Conservation (phyloP, 2,113 vertebrate genomes). For the Vulpes ferrilata region DNA sequence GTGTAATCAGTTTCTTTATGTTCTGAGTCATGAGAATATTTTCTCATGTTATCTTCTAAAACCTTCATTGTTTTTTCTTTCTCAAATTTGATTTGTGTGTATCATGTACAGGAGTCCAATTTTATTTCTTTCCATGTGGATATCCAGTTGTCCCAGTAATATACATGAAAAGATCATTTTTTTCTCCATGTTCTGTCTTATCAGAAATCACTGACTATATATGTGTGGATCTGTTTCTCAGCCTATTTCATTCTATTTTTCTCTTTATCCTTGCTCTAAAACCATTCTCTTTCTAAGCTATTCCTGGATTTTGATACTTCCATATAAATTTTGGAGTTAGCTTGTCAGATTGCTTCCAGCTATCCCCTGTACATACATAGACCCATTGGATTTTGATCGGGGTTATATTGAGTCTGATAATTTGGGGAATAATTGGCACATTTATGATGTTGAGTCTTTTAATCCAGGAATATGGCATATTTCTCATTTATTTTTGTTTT, state of each 20-base stretch:
- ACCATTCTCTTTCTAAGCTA: neutral
- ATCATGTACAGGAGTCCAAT: neutral
- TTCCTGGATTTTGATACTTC: conserved; percentile 1
- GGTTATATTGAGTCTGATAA: neutral
- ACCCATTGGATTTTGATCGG: neutral
- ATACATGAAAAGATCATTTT: neutral
- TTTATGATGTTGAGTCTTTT: conserved; percentile 1
- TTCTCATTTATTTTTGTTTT: neutral
- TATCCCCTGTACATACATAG: neutral
- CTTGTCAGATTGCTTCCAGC: neutral
- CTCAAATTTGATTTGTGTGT: neutral
- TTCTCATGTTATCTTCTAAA: conserved; percentile 9
- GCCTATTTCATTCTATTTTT: neutral
- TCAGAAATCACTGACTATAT: neutral
- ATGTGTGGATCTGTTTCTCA: neutral
- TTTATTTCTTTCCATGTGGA: neutral
- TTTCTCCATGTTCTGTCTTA: neutral
- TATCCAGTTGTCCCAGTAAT: neutral
- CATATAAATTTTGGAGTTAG: conserved; percentile 1
- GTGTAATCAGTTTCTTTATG: neutral
- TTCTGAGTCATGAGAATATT: conserved; percentile 12
- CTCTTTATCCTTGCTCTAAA: neutral
- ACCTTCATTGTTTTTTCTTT: neutral
- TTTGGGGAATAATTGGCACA: neutral
- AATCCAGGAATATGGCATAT: neutral